Evolutionary conservation across 2,797 vertebrate species (phyloP), one percentile per base, ranked within the genome.

Genomic region (Antennarius maculatus): DNA sequence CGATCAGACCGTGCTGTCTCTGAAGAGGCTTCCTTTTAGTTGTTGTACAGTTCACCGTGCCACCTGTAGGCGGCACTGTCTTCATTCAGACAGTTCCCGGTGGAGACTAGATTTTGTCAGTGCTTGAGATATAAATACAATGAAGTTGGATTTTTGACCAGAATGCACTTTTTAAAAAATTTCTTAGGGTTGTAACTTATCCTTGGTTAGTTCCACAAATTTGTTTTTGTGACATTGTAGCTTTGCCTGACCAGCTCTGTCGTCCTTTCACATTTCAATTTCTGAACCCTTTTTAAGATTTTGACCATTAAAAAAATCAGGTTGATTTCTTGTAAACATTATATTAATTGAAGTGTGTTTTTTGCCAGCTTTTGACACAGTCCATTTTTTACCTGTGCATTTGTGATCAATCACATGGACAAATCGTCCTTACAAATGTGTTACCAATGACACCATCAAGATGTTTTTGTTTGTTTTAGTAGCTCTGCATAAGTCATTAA

Each of bases 401-500:
- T 70, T 61, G 48, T 45, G 65, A 85, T 76, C 61, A 79, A 76
- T 61, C 81, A 65, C 68, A 60, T 47, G 54, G 66, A 66, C 61
- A 42, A 80, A 77, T 80, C 66, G 64, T 92, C 91, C 13, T 91
- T 94, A 90, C 90, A 42, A 79, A 75, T 77, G 61, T 77, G 48
- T 88, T 86, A 77, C 80, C 82, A 83, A 87, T 85, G 64, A 88
- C 86, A 80, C 71, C 79, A 80, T 79, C 81, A 76, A 74, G 67
- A 86, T 86, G 80, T 91, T 87, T 91, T 89, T 90, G 23, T 23
- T 92, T 94, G 92, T 92, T 95, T 92, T 92, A 88, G 80, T 91
- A 92, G 92, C 92, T 91, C 89, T 92, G 86, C 94, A 94, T 84
- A 92, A 88, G 91, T 93, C 85, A 83, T 85, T 93, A 90, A 66